Base-by-base conservation (phyloP, 2,797 vertebrate genomes). In the Rhynchotus rufescens region DNA sequence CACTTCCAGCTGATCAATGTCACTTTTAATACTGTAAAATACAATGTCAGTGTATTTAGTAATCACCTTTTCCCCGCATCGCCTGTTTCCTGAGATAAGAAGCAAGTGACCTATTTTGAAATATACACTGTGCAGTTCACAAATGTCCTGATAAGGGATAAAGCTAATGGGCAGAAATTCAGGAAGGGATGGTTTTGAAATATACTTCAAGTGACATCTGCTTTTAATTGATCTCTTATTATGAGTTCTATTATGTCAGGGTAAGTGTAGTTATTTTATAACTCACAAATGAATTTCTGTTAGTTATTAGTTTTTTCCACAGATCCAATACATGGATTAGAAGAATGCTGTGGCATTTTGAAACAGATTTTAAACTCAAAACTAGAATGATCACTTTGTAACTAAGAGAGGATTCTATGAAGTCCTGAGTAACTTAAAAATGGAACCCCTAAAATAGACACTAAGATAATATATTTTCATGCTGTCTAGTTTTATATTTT, bases 51-150 rank as follows among this genome's bases (percentile, higher is more conserved):
- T 26, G 25, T 20, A 21, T 51, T 73, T 52, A 67, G 44, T 89
- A 56, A 62, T 78, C 47, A 38, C 6, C 25, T 71, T 22, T 40
- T 49, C 30, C 47, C 67, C 83, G 36, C n/a, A 25, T 26, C 7
- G 57, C 71, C 62, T 38, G 64, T 89, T 81, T 88, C 49, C 79
- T 81, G 28, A 15, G 88, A 17, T 64, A 85, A 92, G 83, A 79
- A 88, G 49, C 44, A 76, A 71, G 6, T 84, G 7, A 2, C 30
- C 38, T 47, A 10, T 15, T 54, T 74, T 34, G 40, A 40, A 64
- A 47, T 69, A 56, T 83, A 42, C 5, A 75, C 8, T 80, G 15
- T 34, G 34, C 51, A 60, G 6, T 80, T 84, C 67, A 19, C 40
- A 72, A 14, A 30, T 65, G 11, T 60, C 64, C 51, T 89, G 36